Percentiles rank a stretch among this genome's conserved stretches.
Conservation (phyloP, 2,797 vertebrate genomes). For the Podarcis siculus region DNA sequence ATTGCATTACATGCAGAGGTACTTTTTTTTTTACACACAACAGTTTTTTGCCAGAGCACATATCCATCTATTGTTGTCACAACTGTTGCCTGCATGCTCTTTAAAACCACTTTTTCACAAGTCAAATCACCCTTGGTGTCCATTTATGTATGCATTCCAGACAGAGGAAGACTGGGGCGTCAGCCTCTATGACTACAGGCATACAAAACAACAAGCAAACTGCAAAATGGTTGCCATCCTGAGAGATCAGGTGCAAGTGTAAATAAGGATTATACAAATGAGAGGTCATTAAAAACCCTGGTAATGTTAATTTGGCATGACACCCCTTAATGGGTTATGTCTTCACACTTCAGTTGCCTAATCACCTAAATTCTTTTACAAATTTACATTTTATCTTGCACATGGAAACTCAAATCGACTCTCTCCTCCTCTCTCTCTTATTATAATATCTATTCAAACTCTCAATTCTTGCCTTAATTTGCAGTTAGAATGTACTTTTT, state of each 20-base stretch:
- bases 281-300: slow-evolving; percentile 84
- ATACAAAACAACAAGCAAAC: background rate
- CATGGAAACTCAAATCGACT: slow-evolving; percentile 45
- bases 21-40: background rate
- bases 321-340: slow-evolving; percentile 81
- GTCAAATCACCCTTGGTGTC: background rate
- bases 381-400: slow-evolving; percentile 65
- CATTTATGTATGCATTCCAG: background rate
- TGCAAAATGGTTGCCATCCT: background rate
- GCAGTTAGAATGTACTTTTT: slow-evolving; percentile 8
- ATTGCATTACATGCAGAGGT: background rate
- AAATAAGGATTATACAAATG: slow-evolving; percentile 83
- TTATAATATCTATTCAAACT: background rate
- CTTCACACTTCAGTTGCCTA: slow-evolving; percentile 85
- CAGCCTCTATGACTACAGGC: background rate
- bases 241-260: slow-evolving; percentile 69
- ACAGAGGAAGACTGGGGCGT: background rate
- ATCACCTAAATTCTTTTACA: slow-evolving; percentile 74
- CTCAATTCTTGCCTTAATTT: slow-evolving; percentile 4
- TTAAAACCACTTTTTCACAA: background rate
- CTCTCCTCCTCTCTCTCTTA: slow-evolving; percentile 29
- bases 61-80: background rate
- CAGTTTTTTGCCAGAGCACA: background rate
- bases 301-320: slow-evolving; percentile 88
- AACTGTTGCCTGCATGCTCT: background rate